Evolutionary conservation across 2,888 invertebrate genomes (phyloP), one percentile per base, ranked within the genome.

Genomic region (Drosophila neonasuta): DNA sequence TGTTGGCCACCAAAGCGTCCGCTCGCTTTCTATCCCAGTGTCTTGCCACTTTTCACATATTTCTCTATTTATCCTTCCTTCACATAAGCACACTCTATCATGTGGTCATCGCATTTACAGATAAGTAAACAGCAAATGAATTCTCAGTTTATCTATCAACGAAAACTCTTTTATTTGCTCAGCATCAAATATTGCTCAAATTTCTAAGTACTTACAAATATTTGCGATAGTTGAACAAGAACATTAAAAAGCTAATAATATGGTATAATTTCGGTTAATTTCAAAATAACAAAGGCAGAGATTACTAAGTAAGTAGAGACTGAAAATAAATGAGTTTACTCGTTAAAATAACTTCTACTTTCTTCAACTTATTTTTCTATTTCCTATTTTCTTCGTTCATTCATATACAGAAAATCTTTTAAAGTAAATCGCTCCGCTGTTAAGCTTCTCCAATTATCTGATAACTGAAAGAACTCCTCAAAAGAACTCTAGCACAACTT

Each of bases 141-240:
- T 34, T 54, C 3, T n/a, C 0, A 8, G 8, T 30, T 32, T 20
- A 46, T 45, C 2, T 5, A 13, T 11, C 17, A 8, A 24, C 24
- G 24, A 10, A 45, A 11, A 46, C 34, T 55, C 10, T 30, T 42
- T 15, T 2, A 13, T 15, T 30, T 45, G 10, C 2, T 39, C 20
- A n/a, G 36, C 41, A 45, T 54, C 17, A 20, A 41, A 52, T 58
- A 11, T 41, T 30, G 44, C 29, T 48, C 15, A 54, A 54, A 20
- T 72, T 58, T 36, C 8, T 30, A 13, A 51, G 60, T 48, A 46
- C 48, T 54, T 32, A 49, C 54, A 64, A 62, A 61, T 55, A 62
- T 39, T 51, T 55, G 20, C 2, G 17, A 6, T 30, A 24, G n/a
- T 36, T 48, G 3, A 46, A 24, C 9, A 6, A n/a, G 45, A 51